Evolutionary conservation across 2,888 invertebrate species (phyloP).

Genomic region (Diaphora mendica): DNA sequence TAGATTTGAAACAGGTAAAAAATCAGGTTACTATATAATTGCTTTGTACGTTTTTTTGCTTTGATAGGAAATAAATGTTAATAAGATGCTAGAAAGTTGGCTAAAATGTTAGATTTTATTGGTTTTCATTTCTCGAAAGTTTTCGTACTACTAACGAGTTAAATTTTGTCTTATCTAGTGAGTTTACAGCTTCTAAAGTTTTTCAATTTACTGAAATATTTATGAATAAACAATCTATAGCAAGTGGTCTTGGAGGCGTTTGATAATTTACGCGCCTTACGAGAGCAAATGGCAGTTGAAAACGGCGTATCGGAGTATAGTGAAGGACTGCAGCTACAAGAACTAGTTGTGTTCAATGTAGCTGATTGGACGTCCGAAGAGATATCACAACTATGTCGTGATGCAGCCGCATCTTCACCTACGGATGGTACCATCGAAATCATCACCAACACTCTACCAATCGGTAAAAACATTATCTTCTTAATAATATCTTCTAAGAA

Average conservation of each 20-base stretch:
- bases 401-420: constrained; percentile 60
- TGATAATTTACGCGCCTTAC: constrained; percentile 65
- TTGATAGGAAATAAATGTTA: neutral
- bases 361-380: constrained; percentile 79
- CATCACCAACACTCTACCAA: constrained; percentile 60
- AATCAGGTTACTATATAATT: neutral
- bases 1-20: constrained; percentile 79
- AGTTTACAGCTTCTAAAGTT: neutral
- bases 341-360: constrained; percentile 77
- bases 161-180: neutral
- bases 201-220: neutral
- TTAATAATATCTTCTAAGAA: neutral
- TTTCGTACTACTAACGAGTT: neutral
- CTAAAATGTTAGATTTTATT: neutral
- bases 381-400: constrained; percentile 71
- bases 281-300: constrained; percentile 70
- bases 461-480: constrained; percentile 57
- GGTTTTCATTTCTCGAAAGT: neutral
- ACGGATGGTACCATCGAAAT: constrained; percentile 65
- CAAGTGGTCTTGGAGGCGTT: constrained; percentile 75
- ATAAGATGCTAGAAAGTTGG: neutral
- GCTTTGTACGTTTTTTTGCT: neutral
- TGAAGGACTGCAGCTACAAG: constrained; percentile 63
- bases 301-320: constrained; percentile 63
- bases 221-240: constrained; percentile 48